Evolutionary conservation across 2,797 vertebrate genomes (phyloP).

Genomic region (Aratinga solstitialis): DNA sequence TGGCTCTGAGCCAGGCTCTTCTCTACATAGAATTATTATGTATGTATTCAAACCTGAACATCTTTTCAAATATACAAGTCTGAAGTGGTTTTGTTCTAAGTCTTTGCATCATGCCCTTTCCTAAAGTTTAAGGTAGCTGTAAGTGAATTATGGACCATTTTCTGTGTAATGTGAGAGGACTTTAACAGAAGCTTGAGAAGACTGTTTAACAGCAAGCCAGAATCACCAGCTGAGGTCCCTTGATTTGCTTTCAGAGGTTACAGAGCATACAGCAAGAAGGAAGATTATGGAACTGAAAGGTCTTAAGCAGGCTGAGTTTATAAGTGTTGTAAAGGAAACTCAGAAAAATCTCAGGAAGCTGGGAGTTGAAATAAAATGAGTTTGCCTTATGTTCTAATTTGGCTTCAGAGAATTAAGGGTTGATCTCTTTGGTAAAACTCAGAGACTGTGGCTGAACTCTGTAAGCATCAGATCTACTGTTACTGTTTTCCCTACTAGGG

Average conservation of each 20-base stretch:
- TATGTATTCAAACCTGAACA: background rate
- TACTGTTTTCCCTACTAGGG: background rate
- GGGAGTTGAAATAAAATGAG: slow-evolving; percentile 2
- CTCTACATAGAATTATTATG: background rate
- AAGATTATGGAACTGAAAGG: slow-evolving; percentile 47
- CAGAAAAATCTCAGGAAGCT: slow-evolving; percentile 1
- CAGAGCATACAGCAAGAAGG: background rate
- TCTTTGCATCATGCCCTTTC: background rate
- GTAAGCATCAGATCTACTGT: background rate
- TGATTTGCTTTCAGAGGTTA: slow-evolving; percentile 49
- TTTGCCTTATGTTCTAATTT: slow-evolving; percentile 7
- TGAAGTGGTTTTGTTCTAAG: background rate
- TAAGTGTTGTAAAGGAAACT: slow-evolving; percentile 12
- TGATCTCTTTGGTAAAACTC: slow-evolving; percentile 19
- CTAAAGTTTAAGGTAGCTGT: background rate
- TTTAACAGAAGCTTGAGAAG: background rate
- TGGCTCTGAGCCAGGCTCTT: background rate
- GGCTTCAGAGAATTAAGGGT: background rate
- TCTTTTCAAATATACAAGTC: background rate
- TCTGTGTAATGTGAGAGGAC: background rate
- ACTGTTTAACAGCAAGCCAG: background rate
- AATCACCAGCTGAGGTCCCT: slow-evolving; percentile 13
- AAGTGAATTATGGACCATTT: slow-evolving; percentile 8
- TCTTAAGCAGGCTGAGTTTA: background rate
- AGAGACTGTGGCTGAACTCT: background rate